Evolutionary conservation across 2,888 invertebrate species (phyloP), one percentile per base, ranked within the genome.

Genomic region (Agriopis leucophaearia): DNA sequence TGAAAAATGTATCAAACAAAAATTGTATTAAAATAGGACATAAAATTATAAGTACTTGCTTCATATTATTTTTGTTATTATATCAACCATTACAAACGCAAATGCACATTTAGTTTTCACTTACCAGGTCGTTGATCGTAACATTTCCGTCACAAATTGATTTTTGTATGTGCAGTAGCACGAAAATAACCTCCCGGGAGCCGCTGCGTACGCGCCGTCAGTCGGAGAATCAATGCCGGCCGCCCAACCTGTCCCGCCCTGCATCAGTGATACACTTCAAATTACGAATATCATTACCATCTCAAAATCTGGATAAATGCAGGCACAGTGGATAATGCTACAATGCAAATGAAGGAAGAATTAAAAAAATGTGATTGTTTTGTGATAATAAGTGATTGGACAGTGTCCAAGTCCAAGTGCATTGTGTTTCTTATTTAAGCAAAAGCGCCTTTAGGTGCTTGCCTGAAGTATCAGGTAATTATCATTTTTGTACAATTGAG

Each of bases 61-160:
- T 27, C 1, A 2, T 27, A 27, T 27, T 5, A 27, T 27, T 27
- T 27, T 27, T 27, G 27, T 27, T 27, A 27, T 27, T 5, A 27
- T 27, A 27, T 27, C 27, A 27, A 27, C 27, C 15, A 36, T 42
- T 66, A 70, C 66, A 71, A 51, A 59, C 50, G 58, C 50, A 55
- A 68, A 66, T 81, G 78, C 80, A 82, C 69, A 75, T 72, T 69
- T 73, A 82, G 75, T 79, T 82, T 84, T 83, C 79, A 81, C 82
- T 83, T 84, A 86, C 84, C 87, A 86, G 93, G 94, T 93, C 93
- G 91, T 89, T 92, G 92, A 92, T 93, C 94, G 94, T 94, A 86
- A 90, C 91, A 90, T 91, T 92, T 92, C 89, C 88, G 87, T 90
- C 90, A 88, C 89, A 88, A 89, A 89, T 86, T 88, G 84, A 89